phyloP scores from a whole-genome alignment of 2,888 invertebrate species.

The Eupithecia inturbata region DNA sequence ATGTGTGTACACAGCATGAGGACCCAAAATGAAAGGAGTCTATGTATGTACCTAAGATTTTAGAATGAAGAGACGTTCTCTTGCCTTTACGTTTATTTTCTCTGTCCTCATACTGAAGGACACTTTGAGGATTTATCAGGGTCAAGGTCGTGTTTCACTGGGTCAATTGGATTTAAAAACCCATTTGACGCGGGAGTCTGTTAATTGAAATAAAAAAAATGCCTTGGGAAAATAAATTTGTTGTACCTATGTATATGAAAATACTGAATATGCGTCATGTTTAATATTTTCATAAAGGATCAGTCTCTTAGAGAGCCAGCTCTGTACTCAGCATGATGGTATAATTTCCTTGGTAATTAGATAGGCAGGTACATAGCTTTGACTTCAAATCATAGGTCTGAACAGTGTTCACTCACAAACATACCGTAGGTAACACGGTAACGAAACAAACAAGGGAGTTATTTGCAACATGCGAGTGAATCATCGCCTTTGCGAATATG shows the following conservation, averaged over 20 bases:
- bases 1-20: too few species aligned
- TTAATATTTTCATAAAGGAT: background rate
- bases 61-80: background rate
- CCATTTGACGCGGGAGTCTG: background rate
- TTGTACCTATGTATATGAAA: background rate
- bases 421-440: conserved; percentile 34
- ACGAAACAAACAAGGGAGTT: conserved; percentile 44
- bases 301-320: background rate
- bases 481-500: conserved; percentile 51
- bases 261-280: background rate
- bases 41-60: background rate
- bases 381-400: background rate
- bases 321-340: background rate
- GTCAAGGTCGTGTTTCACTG: background rate
- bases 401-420: conserved; percentile 7
- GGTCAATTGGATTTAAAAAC: background rate
- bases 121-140: background rate
- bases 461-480: conserved; percentile 42
- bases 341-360: background rate
- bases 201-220: background rate
- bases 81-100: background rate
- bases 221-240: background rate
- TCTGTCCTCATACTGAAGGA: conserved; percentile 1
- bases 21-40: too few species aligned
- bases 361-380: background rate